Evolutionary conservation across 2,113 vertebrate genomes (phyloP).

Genomic region (Deroptyus accipitrinus): DNA sequence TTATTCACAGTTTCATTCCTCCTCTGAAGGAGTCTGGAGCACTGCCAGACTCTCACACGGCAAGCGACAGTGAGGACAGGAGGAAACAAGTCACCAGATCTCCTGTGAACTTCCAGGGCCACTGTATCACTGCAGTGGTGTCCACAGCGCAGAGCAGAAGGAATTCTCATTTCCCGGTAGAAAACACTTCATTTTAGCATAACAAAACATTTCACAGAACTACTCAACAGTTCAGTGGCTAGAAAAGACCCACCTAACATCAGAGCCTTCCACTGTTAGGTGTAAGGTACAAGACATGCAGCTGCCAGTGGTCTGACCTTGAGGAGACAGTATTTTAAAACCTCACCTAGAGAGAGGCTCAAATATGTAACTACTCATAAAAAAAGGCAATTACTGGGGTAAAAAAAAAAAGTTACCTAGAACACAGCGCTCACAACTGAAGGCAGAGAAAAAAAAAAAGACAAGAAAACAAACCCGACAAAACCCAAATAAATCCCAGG

Average conservation of each 20-base stretch:
- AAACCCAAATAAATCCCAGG: not conserved
- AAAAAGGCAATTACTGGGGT: not conserved
- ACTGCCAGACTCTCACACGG: not conserved
- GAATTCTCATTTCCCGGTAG: not conserved
- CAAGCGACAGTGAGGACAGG: not conserved
- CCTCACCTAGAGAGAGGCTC: not conserved
- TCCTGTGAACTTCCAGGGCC: not conserved
- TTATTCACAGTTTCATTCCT: not conserved
- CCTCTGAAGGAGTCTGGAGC: not conserved
- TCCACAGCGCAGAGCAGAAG: not conserved
- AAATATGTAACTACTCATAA: not conserved
- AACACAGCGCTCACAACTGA: not conserved
- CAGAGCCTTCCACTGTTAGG: not conserved
- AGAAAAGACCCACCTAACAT: not conserved
- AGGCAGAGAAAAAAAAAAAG: not conserved
- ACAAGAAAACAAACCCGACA: not conserved
- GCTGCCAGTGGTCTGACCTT: not conserved
- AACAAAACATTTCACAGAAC: not conserved
- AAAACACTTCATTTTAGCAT: not conserved
- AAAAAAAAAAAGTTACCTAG: not conserved
- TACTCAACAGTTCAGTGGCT: not conserved
- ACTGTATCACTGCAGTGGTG: not conserved
- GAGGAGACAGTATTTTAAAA: not conserved
- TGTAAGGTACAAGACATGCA: fast-evolving
- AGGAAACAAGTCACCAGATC: not conserved